Conservation (phyloP, 2,797 vertebrate genomes). For the Streptopelia turtur region DNA sequence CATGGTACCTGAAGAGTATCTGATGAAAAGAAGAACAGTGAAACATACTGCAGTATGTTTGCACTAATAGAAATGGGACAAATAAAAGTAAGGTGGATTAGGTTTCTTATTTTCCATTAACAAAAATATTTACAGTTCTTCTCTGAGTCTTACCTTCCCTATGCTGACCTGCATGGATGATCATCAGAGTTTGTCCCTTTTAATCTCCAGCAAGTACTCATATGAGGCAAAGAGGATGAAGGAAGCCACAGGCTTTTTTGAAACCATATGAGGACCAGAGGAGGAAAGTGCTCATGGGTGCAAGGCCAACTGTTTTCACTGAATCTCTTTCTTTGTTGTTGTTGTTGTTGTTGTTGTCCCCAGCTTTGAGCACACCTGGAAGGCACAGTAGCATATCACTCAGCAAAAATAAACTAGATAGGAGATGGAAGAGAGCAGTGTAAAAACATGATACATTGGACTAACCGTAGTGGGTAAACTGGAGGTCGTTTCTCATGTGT, state of each 20-base stretch:
- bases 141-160: background rate
- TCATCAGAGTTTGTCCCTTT: background rate
- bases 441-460: background rate
- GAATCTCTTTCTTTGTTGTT: background rate
- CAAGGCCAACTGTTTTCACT: background rate
- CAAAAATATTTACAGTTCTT: background rate
- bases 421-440: background rate
- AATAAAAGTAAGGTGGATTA: background rate
- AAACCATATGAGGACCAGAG: background rate
- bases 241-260: background rate
- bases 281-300: background rate
- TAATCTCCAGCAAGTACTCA: background rate
- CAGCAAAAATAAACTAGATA: background rate
- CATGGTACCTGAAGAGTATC: background rate
- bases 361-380: background rate
- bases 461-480: background rate
- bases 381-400: background rate
- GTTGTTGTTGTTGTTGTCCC: background rate
- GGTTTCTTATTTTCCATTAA: background rate
- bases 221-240: background rate
- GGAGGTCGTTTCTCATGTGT: background rate
- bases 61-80: background rate
- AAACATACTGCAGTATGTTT: background rate
- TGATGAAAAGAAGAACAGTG: background rate
- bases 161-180: background rate